Evolutionary conservation across 2,797 vertebrate species (phyloP).

Genomic region (Chaetodon trifasciatus): DNA sequence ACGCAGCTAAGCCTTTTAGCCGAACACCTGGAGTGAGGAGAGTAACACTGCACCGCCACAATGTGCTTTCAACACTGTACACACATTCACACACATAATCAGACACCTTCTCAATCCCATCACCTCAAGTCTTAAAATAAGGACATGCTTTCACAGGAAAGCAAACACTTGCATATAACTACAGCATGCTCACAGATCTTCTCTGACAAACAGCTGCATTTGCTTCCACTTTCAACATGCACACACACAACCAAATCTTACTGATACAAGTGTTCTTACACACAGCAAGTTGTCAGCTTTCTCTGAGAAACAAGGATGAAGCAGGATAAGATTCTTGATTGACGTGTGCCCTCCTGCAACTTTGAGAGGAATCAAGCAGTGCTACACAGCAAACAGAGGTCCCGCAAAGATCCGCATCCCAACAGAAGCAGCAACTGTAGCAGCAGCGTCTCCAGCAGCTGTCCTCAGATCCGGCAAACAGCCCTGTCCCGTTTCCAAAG

Average conservation of each 20-base stretch:
- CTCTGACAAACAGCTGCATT: constrained; percentile 26
- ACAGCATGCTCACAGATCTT: constrained; percentile 26
- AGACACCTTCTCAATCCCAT: constrained; percentile 30
- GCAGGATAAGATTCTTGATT: constrained; percentile 34
- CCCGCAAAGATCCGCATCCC: constrained; percentile 58
- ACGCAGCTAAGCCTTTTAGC: constrained; percentile 58
- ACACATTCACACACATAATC: constrained; percentile 21
- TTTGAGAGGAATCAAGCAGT: constrained; percentile 57
- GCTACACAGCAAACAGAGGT: constrained; percentile 48
- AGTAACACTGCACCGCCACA: constrained; percentile 50
- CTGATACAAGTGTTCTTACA: constrained; percentile 66
- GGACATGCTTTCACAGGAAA: constrained; percentile 52
- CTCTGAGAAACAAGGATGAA: constrained; percentile 33
- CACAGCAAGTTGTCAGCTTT: constrained; percentile 38
- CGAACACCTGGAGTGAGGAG: constrained; percentile 58
- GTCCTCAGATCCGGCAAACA: constrained; percentile 57
- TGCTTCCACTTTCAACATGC: constrained; percentile 14
- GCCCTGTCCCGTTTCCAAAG: constrained; percentile 71
- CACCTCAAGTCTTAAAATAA: constrained; percentile 53
- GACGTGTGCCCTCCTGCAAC: constrained; percentile 57
- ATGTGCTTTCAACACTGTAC: background rate
- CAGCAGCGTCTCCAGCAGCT: constrained; percentile 32
- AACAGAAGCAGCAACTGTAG: constrained; percentile 21
- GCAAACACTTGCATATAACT: constrained; percentile 8
- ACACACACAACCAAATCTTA: constrained; percentile 19